A percentile compares a stretch with the other conserved stretches of the same genome.
phyloP scores from a whole-genome alignment of 2,113 vertebrate genomes.

The Clarias gariepinus region DNA sequence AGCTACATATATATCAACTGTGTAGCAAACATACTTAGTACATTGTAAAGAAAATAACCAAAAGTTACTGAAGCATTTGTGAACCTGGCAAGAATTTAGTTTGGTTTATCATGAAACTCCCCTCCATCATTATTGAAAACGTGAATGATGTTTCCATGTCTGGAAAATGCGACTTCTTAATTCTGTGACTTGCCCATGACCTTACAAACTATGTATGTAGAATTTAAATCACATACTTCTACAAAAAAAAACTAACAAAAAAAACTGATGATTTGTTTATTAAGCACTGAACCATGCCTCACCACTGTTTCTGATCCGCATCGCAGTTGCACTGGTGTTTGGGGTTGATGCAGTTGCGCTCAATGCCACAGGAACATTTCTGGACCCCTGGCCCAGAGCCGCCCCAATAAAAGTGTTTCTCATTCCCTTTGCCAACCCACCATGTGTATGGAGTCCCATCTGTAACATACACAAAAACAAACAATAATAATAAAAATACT shows the following conservation, averaged over 20 bases:
- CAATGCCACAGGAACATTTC: constrained; percentile 94
- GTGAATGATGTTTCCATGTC: too few species aligned
- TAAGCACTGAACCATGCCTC: constrained; percentile 57
- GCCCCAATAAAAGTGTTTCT: constrained; percentile 95
- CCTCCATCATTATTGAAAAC: too few species aligned
- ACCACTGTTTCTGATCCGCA: constrained; percentile 90
- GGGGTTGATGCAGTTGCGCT: constrained; percentile 89
- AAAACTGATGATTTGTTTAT: background rate
- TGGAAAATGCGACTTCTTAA: too few species aligned
- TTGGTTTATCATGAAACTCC: background rate
- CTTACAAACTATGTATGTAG: too few species aligned
- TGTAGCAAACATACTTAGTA: background rate
- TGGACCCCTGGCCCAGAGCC: constrained; percentile 94
- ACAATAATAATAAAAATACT: background rate
- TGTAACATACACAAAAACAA: constrained; percentile 50
- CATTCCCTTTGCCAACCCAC: constrained; percentile 93
- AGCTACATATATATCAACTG: background rate
- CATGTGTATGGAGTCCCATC: constrained; percentile 88
- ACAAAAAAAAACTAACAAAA: background rate
- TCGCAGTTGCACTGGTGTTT: constrained; percentile 93
- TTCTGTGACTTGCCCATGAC: too few species aligned
- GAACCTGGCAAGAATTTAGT: background rate
- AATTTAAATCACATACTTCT: background rate
- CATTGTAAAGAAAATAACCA: background rate
- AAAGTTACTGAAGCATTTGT: background rate